Percentiles rank a stretch among this genome's conserved stretches.
These are phyloP conservation scores for Neosilurus mollespiculum DNA, from an alignment of 2,797 vertebrate species.

Conservation along the genomic window DNA sequence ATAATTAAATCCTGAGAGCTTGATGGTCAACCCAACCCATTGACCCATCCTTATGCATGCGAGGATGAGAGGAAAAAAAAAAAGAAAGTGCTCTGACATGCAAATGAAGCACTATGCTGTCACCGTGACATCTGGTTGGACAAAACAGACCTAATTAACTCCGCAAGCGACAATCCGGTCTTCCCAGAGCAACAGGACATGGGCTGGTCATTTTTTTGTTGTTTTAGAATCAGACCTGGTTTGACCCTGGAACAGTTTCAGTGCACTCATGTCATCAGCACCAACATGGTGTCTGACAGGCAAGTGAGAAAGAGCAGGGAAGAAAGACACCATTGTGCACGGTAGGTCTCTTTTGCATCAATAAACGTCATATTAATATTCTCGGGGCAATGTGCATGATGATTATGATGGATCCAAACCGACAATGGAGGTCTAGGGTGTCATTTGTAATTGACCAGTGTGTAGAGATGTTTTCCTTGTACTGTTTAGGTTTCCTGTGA, in stretches of 20 bases:
- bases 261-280: not conserved
- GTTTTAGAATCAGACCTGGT: not conserved
- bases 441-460: slow-evolving; percentile 54
- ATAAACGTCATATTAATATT: slow-evolving; percentile 62
- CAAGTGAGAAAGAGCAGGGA: slow-evolving; percentile 19
- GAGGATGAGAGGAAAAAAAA: not conserved
- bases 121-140: slow-evolving; percentile 6
- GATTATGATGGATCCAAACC: slow-evolving; percentile 61
- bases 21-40: not conserved
- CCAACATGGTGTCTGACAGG: slow-evolving; percentile 35
- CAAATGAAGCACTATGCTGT: not conserved
- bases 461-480: slow-evolving; percentile 47
- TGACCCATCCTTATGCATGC: not conserved
- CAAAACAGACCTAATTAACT: not conserved
- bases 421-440: slow-evolving; percentile 55
- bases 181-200: not conserved
- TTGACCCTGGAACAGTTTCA: slow-evolving; percentile 13
- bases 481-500: slow-evolving; percentile 27
- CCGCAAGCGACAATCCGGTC: not conserved
- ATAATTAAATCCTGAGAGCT: slow-evolving; percentile 11
- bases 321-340: slow-evolving; percentile 13
- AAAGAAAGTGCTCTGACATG: slow-evolving; percentile 10
- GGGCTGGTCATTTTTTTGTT: not conserved
- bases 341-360: slow-evolving; percentile 54
- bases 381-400: slow-evolving; percentile 42